phyloP scores from a whole-genome alignment of 2,113 vertebrate genomes.

The Pterocles burchelli region DNA sequence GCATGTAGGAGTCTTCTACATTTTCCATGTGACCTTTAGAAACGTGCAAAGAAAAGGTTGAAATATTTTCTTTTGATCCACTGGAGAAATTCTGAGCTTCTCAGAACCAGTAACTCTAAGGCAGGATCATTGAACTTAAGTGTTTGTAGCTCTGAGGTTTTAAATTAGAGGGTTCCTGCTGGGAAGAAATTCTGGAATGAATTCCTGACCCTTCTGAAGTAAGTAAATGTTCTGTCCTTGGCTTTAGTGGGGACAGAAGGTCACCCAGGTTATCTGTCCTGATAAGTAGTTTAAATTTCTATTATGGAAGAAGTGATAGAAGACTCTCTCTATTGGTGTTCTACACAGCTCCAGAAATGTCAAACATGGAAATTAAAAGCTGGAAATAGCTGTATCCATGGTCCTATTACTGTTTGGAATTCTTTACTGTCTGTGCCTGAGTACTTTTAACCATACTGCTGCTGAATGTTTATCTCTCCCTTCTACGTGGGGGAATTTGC shows the following conservation, averaged over 20 bases:
- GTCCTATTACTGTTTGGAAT: not conserved
- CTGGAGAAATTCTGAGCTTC: not conserved
- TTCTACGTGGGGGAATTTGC: not conserved
- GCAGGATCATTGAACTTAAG: not conserved
- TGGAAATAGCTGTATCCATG: not conserved
- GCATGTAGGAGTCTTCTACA: accelerated
- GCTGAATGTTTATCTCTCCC: not conserved
- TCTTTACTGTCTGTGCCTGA: not conserved
- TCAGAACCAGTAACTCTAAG: not conserved
- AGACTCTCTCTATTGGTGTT: not conserved
- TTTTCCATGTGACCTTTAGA: not conserved
- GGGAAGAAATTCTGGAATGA: not conserved
- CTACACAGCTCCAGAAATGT: not conserved
- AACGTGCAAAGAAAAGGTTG: accelerated
- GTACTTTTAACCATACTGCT: not conserved
- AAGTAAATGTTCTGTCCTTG: not conserved
- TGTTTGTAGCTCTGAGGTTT: not conserved
- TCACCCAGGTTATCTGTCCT: not conserved
- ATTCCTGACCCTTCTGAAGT: not conserved
- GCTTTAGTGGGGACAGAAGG: not conserved
- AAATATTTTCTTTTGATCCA: not conserved
- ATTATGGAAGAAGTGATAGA: not conserved
- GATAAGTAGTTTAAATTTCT: not conserved
- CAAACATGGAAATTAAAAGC: not conserved
- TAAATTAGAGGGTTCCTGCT: not conserved